phyloP scores from a whole-genome alignment of 2,888 invertebrate genomes.

The Dolichomitus sp. region DNA sequence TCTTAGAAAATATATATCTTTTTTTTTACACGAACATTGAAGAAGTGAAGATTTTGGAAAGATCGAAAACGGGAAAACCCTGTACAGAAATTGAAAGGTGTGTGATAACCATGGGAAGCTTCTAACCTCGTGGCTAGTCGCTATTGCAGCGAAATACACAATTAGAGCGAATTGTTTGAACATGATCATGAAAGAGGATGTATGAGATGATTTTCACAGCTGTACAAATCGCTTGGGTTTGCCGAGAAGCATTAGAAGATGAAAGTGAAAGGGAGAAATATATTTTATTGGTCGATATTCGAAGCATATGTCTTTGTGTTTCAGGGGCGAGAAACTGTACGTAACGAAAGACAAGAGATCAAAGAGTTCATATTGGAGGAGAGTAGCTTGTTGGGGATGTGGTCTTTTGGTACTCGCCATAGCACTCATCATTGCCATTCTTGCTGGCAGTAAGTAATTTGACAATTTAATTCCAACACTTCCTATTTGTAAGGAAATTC shows the following conservation, averaged over 20 bases:
- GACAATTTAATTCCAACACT: slow-evolving; percentile 68
- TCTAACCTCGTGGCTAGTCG: slow-evolving; percentile 67
- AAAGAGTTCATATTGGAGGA: slow-evolving; percentile 89
- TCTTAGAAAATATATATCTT: slow-evolving; percentile 5
- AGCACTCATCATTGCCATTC: slow-evolving; percentile 90
- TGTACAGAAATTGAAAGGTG: slow-evolving; percentile 57
- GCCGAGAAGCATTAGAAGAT: slow-evolving; percentile 18
- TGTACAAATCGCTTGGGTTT: slow-evolving; percentile 72
- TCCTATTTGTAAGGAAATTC: background rate
- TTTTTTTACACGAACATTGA: slow-evolving; percentile 24
- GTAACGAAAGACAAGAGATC: slow-evolving; percentile 93
- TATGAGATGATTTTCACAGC: slow-evolving; percentile 54
- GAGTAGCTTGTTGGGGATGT: slow-evolving; percentile 90
- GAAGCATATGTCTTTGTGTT: slow-evolving; percentile 82
- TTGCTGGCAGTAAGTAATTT: slow-evolving; percentile 90
- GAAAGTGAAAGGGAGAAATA: background rate
- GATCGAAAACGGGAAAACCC: slow-evolving; percentile 39
- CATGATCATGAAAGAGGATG: slow-evolving; percentile 22
- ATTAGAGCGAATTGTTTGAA: slow-evolving; percentile 10
- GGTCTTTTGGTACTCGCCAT: slow-evolving; percentile 90
- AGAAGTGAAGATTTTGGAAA: slow-evolving; percentile 28
- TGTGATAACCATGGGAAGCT: slow-evolving; percentile 69
- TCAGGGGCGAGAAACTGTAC: slow-evolving; percentile 93
- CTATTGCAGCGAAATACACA: slow-evolving; percentile 22
- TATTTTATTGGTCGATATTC: slow-evolving; percentile 53